Evolutionary conservation across 2,888 invertebrate species (phyloP).

Genomic region (Epistrophe eligans): DNA sequence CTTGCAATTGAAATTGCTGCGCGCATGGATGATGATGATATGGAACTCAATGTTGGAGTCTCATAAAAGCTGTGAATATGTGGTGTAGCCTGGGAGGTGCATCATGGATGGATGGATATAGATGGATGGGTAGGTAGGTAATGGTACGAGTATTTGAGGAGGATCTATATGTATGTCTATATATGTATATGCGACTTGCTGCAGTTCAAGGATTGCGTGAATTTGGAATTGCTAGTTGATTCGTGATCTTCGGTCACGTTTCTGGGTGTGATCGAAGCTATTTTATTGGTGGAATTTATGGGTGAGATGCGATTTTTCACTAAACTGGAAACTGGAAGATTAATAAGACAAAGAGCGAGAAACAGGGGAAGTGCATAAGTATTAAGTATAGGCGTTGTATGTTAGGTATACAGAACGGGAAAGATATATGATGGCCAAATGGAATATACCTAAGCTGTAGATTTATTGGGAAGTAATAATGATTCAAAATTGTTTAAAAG

Average conservation of each 20-base stretch:
- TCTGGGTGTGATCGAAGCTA: conserved; percentile 82
- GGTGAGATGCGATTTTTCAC: conserved; percentile 76
- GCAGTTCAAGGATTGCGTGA: conserved; percentile 62
- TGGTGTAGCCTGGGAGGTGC: conserved; percentile 69
- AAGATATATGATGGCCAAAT: neutral
- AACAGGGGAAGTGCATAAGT: neutral
- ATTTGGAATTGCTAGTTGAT: conserved; percentile 64
- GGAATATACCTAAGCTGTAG: neutral
- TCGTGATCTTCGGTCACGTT: conserved; percentile 82
- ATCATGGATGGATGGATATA: conserved; percentile 47
- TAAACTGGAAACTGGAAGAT: conserved; percentile 61
- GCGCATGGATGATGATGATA: conserved; percentile 17
- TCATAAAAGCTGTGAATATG: conserved; percentile 72
- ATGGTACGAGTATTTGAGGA: conserved; percentile 29
- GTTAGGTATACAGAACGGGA: neutral
- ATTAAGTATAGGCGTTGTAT: neutral
- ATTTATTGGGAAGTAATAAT: conserved; percentile 25
- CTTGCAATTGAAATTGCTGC: conserved; percentile 65
- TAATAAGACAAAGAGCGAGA: conserved; percentile 63
- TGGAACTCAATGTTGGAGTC: conserved; percentile 37
- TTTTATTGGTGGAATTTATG: conserved; percentile 82
- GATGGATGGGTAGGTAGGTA: neutral
- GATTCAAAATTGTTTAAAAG: conserved; percentile 4
- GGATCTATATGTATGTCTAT: conserved; percentile 9
- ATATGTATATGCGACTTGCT: conserved; percentile 10